Percentiles rank a stretch among this genome's conserved stretches.
phyloP scores from a whole-genome alignment of 2,113 vertebrate species.

The Colinus virginianus region DNA sequence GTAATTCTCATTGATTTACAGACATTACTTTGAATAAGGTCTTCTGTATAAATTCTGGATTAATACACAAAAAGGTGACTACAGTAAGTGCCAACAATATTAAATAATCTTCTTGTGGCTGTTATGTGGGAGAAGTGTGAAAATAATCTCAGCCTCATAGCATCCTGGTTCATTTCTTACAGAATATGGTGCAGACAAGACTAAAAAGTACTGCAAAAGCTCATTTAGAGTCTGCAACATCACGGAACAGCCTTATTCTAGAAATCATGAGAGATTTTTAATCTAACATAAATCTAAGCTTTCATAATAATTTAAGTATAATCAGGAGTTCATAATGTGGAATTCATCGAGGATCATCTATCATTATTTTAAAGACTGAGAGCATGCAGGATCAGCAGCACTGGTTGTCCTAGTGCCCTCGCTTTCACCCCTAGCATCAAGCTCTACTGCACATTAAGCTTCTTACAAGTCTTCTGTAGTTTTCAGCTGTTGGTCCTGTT shows the following conservation, averaged over 20 bases:
- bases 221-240: neutral
- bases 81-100: neutral
- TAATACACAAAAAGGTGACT: neutral
- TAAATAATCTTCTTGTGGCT: neutral
- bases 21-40: neutral
- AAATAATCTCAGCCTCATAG: neutral
- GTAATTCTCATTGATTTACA: neutral
- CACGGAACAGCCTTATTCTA: neutral
- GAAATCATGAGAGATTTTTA: neutral
- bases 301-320: conserved; percentile 52
- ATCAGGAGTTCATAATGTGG: conserved; percentile 19
- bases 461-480: conserved; percentile 51
- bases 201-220: neutral
- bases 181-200: neutral
- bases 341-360: conserved; percentile 43
- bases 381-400: conserved; percentile 16
- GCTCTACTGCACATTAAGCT: conserved; percentile 60
- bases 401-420: conserved; percentile 59
- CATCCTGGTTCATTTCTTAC: neutral
- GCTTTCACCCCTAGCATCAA: conserved; percentile 55
- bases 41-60: neutral
- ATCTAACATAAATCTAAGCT: conserved; percentile 40
- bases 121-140: neutral
- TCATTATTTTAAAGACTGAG: conserved; percentile 14
- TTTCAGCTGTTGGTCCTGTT: conserved; percentile 41